These are phyloP conservation scores for Columba guinea DNA, from an alignment of 2,797 vertebrate genomes.

Conservation along the genomic window DNA sequence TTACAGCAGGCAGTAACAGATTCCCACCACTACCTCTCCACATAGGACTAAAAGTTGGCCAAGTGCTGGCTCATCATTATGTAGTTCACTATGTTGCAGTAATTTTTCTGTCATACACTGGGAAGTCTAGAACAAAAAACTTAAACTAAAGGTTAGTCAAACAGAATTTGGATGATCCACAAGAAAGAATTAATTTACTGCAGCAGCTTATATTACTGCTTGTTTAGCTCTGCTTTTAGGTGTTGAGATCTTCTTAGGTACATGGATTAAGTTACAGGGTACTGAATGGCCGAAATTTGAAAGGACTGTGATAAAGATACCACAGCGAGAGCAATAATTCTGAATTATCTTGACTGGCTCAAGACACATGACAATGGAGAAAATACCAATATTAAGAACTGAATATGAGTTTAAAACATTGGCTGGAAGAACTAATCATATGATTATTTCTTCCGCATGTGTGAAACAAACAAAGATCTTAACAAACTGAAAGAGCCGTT, in stretches of 20 bases:
- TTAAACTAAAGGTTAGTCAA: neutral
- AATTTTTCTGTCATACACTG: neutral
- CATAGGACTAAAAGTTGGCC: rapidly evolving
- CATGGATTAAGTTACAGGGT: neutral
- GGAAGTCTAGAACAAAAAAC: neutral
- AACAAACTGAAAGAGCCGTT: neutral
- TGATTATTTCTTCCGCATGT: neutral
- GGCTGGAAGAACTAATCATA: neutral
- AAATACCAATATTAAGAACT: neutral
- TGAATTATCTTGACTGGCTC: neutral
- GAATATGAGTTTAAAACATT: neutral
- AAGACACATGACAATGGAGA: neutral
- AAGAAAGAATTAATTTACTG: neutral
- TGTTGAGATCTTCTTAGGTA: neutral
- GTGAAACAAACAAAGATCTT: neutral
- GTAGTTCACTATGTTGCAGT: neutral
- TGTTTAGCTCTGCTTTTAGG: conserved; percentile 16
- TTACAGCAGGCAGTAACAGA: neutral
- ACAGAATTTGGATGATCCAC: neutral
- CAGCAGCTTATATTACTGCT: neutral
- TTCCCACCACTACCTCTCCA: neutral
- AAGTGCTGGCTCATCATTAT: neutral
- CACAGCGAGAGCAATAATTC: neutral
- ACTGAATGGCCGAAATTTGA: neutral
- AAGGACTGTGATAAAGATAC: neutral